Evolutionary conservation across 2,888 invertebrate genomes (phyloP).

Genomic region (Troilus luridus): DNA sequence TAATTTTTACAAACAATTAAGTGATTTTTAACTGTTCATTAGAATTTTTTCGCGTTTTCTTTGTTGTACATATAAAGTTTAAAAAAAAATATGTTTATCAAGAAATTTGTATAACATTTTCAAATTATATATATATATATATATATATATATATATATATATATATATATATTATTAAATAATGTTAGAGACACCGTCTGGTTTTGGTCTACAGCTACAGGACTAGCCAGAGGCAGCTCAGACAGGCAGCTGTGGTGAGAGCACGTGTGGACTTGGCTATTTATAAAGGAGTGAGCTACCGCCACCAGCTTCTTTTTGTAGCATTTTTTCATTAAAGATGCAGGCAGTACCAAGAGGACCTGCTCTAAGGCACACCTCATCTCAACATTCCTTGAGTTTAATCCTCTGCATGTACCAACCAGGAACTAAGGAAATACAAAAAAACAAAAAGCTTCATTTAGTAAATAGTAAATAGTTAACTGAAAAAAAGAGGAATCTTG

Average conservation of each 20-base stretch:
- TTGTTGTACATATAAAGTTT: too few relatives aligned
- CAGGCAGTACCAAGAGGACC: not conserved
- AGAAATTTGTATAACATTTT: too few relatives aligned
- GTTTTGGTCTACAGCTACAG: not conserved
- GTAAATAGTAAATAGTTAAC: too few relatives aligned
- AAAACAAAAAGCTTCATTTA: too few relatives aligned
- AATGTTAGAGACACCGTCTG: too few relatives aligned
- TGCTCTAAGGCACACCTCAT: not conserved
- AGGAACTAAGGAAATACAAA: not conserved
- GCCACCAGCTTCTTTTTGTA: conserved; percentile 8
- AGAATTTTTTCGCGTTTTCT: too few relatives aligned
- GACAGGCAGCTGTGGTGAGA: not conserved
- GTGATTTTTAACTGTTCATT: not conserved
- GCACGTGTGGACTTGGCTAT: conserved; percentile 26
- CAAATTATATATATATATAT: not conserved
- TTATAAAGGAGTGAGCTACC: conserved; percentile 2
- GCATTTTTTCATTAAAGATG: not conserved
- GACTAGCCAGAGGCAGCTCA: not conserved
- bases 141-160: not conserved
- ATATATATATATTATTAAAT: too few relatives aligned
- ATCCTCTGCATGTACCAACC: not conserved
- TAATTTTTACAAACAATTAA: not conserved
- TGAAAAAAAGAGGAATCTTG: too few relatives aligned
- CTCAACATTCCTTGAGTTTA: not conserved
- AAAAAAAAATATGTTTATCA: too few relatives aligned